phyloP scores from a whole-genome alignment of 2,888 invertebrate species.

The Acanthosepion pharaonis region DNA sequence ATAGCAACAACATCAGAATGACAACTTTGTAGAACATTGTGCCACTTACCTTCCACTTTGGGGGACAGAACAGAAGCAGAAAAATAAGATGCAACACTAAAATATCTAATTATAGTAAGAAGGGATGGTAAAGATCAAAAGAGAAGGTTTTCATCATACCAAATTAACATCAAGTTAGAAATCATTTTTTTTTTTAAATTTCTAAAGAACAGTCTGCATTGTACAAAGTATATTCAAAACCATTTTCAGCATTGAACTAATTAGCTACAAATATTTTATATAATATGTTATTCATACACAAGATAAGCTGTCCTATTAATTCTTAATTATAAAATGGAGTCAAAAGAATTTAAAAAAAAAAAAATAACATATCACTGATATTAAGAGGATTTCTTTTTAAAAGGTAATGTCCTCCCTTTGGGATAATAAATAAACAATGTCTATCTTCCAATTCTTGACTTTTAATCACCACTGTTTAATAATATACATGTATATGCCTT shows the following conservation, averaged over 20 bases:
- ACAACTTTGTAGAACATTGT: constrained; percentile 24
- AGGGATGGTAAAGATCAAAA: too few relatives aligned
- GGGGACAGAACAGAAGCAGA: constrained; percentile 40
- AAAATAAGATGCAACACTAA: constrained; percentile 45
- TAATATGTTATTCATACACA: background rate
- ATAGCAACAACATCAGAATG: constrained; percentile 43
- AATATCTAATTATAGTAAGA: background rate
- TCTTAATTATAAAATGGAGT: background rate
- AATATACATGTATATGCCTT: too few relatives aligned
- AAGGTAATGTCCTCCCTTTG: too few relatives aligned
- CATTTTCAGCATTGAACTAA: background rate
- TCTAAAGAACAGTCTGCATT: background rate
- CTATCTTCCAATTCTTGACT: too few relatives aligned
- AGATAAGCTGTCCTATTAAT: background rate
- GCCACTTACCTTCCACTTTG: constrained; percentile 45
- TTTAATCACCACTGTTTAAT: too few relatives aligned
- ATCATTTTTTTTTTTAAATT: background rate
- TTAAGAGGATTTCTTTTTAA: too few relatives aligned
- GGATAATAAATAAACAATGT: too few relatives aligned
- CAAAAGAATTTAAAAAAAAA: too few relatives aligned
- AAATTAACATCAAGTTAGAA: background rate
- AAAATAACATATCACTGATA: too few relatives aligned
- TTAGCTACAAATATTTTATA: background rate
- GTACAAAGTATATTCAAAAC: background rate
- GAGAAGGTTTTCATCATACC: background rate